These are phyloP conservation scores for Hoplostethus mediterraneus DNA, from an alignment of 2,797 vertebrate species.

Conservation along the genomic window DNA sequence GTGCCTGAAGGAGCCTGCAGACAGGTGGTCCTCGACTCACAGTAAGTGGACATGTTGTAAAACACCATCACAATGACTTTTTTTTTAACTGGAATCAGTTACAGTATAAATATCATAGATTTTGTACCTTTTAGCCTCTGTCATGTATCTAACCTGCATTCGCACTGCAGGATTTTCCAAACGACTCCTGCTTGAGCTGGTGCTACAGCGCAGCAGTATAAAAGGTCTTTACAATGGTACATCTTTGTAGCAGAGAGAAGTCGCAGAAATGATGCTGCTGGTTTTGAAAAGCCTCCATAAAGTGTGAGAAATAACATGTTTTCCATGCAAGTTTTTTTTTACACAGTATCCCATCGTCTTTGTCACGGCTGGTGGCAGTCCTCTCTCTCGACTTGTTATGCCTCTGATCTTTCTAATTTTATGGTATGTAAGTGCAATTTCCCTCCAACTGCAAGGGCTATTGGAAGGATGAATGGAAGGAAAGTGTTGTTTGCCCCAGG, in stretches of 20 bases:
- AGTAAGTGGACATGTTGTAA: conserved; percentile 83
- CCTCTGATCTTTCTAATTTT: conserved; percentile 75
- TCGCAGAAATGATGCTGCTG: not conserved
- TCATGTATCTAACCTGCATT: no score
- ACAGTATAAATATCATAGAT: not conserved
- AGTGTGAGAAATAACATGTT: not conserved
- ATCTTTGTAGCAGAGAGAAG: not conserved
- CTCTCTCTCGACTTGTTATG: conserved; percentile 51
- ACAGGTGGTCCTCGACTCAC: conserved; percentile 87
- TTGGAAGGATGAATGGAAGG: conserved; percentile 79
- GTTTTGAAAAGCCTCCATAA: not conserved
- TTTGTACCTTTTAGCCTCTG: not conserved
- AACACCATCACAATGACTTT: conserved; percentile 3
- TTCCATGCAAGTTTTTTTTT: conserved; percentile 13
- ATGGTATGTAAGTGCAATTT: conserved; percentile 69
- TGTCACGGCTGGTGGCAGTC: conserved; percentile 52
- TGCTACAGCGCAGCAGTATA: no score
- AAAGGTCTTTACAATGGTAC: no score
- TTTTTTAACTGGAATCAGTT: not conserved
- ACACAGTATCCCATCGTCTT: conserved; percentile 36
- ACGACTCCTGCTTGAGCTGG: not conserved
- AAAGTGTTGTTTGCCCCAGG: conserved; percentile 73
- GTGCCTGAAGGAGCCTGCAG: conserved; percentile 90
- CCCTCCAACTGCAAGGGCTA: conserved; percentile 55
- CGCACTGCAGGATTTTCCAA: not conserved